Evolutionary conservation across 2,113 vertebrate genomes (phyloP), one percentile per base, ranked within the genome.

Genomic region (Polypterus senegalus): DNA sequence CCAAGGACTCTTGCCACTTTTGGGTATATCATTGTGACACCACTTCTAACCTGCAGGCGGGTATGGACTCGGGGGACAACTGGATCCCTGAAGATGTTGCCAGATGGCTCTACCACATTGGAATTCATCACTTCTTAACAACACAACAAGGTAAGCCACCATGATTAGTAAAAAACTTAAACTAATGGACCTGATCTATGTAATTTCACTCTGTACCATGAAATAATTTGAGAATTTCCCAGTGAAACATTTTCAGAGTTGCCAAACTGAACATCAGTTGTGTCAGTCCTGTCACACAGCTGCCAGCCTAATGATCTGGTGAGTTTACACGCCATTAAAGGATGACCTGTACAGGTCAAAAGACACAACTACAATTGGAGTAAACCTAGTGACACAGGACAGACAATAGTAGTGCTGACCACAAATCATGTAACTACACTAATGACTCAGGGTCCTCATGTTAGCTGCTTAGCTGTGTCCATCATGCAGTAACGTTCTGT

Each of bases 31-130:
- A 49, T 9, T 11, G 47, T 10, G 5, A 10, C 3, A 55, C 10
- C 56, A 57, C 27, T 45, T 44, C 3, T 44, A 43, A 11, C n/a
- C 43, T 4, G 46, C 5, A 9, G 61, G 57, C 71, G 73, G 77
- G 62, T 61, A 89, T 89, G 88, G 86, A 87, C 47, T 70, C 78
- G 57, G 62, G 54, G 72, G 85, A 84, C 67, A 77, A 69, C 61
- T 86, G 87, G 84, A 74, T 79, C 62, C 73, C 83, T 71, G 83
- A 88, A 59, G 82, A 86, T 71, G 77, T 73, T 72, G 62, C 69
- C 44, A 70, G 73, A 66, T 86, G 83, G 84, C 61, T 87, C 64
- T 66, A 80, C 57, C 79, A 68, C 54, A 67, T 72, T 64, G 83
- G 84, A 69, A 71, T 80, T 48, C 79, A 78, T 67, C 73, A 79